Conservation (phyloP, 2,797 vertebrate genomes). For the Betta splendens region DNA sequence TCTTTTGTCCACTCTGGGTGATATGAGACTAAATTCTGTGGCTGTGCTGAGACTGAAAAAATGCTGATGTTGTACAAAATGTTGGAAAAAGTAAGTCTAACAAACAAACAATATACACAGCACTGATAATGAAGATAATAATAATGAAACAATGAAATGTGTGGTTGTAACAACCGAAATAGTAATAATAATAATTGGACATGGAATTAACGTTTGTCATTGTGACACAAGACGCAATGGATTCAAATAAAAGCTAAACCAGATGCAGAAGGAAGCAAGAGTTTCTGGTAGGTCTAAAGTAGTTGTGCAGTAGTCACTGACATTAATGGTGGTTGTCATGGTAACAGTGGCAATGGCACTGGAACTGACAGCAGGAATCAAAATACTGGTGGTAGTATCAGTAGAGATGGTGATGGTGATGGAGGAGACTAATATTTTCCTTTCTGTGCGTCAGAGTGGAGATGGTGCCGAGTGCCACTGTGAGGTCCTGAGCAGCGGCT, state of each 20-base stretch:
- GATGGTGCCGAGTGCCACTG: slow-evolving; percentile 71
- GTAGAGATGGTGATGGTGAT: slow-evolving; percentile 53
- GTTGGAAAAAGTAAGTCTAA: not conserved
- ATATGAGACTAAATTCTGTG: slow-evolving; percentile 58
- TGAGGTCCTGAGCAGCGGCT: slow-evolving; percentile 79
- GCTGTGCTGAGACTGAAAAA: slow-evolving; percentile 11
- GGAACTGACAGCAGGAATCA: slow-evolving; percentile 40
- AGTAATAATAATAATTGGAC: too few relatives aligned
- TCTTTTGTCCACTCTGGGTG: slow-evolving; percentile 63
- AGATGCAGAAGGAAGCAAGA: not conserved
- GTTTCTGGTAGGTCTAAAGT: not conserved
- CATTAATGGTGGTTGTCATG: not conserved
- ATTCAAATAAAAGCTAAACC: too few relatives aligned
- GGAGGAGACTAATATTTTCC: slow-evolving; percentile 70
- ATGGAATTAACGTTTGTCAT: too few relatives aligned
- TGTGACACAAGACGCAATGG: too few relatives aligned
- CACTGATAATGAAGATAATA: too few relatives aligned
- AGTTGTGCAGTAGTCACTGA: not conserved
- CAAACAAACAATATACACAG: too few relatives aligned
- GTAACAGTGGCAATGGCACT: not conserved
- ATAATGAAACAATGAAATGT: too few relatives aligned
- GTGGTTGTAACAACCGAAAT: too few relatives aligned
- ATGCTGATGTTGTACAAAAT: not conserved
- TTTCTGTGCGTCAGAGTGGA: slow-evolving; percentile 57
- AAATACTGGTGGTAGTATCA: slow-evolving; percentile 37